Evolutionary conservation across 2,888 invertebrate genomes (phyloP).

Genomic region (Chymomyza fuscimana): DNA sequence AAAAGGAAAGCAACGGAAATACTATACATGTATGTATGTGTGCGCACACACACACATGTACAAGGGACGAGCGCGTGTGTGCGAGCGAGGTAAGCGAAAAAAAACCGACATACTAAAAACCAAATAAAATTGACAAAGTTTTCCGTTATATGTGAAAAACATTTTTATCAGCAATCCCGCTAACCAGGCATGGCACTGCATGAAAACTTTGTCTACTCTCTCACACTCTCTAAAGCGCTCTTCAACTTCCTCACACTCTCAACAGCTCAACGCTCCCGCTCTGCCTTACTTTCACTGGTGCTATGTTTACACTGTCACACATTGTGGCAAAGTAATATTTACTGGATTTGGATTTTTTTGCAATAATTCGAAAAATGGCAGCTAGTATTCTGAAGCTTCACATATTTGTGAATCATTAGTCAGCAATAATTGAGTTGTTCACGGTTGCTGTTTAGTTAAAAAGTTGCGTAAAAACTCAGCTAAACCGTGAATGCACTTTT

Average conservation of each 20-base stretch:
- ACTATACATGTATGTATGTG: slow-evolving; percentile 33
- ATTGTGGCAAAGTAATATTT: too few relatives aligned
- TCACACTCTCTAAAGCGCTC: background rate
- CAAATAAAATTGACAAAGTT: slow-evolving; percentile 56
- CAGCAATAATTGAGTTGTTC: too few relatives aligned
- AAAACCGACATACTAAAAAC: slow-evolving; percentile 21
- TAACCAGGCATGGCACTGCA: background rate
- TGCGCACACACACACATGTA: background rate
- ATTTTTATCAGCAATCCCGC: slow-evolving; percentile 39
- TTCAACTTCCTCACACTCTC: background rate
- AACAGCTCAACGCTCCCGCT: too few relatives aligned
- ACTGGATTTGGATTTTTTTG: too few relatives aligned
- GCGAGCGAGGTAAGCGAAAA: background rate
- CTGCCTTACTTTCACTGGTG: too few relatives aligned
- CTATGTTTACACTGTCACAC: too few relatives aligned
- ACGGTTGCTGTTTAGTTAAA: too few relatives aligned
- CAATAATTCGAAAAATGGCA: too few relatives aligned
- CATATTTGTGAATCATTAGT: too few relatives aligned
- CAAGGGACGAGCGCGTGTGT: background rate
- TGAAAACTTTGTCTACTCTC: background rate
- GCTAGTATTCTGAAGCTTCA: too few relatives aligned
- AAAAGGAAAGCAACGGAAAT: slow-evolving; percentile 34
- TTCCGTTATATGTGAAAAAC: slow-evolving; percentile 42
- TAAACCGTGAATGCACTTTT: too few relatives aligned
- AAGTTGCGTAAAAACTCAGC: too few relatives aligned